phyloP scores from a whole-genome alignment of 2,888 invertebrate genomes.

The Phyllotreta striolata region DNA sequence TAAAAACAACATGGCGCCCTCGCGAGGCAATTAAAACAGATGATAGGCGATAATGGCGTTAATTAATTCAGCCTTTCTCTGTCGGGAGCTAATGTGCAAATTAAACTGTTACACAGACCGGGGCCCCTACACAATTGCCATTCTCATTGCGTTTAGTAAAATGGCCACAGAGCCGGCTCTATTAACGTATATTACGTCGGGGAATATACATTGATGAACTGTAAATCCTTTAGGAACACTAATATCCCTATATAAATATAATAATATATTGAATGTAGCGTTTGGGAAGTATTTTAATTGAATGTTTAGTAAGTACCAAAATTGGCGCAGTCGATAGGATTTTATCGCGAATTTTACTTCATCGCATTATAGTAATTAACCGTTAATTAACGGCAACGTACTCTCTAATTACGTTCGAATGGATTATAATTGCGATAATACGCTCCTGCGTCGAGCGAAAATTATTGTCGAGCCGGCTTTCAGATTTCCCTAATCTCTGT shows the following conservation, averaged over 20 bases:
- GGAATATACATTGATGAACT: background rate
- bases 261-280: too few species aligned
- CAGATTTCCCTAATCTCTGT: constrained; percentile 26
- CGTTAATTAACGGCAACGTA: too few species aligned
- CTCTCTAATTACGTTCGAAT: too few species aligned
- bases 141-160: constrained; percentile 39
- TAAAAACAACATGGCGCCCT: constrained; percentile 63
- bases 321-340: too few species aligned
- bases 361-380: too few species aligned
- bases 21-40: constrained; percentile 64
- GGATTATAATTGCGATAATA: too few species aligned
- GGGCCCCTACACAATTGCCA: constrained; percentile 50
- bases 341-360: too few species aligned
- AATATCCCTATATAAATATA: too few species aligned
- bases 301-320: too few species aligned
- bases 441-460: constrained; percentile 6
- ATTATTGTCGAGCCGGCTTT: constrained; percentile 7
- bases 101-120: constrained; percentile 63
- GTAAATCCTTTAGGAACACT: too few species aligned
- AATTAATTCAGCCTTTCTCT: constrained; percentile 64
- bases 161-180: constrained; percentile 29
- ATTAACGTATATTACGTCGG: constrained; percentile 5
- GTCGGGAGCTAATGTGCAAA: constrained; percentile 63
- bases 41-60: constrained; percentile 65
- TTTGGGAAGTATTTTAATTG: too few species aligned